Conservation (phyloP, 2,888 invertebrate genomes). For the Liopterus haemorrhoidalis region DNA sequence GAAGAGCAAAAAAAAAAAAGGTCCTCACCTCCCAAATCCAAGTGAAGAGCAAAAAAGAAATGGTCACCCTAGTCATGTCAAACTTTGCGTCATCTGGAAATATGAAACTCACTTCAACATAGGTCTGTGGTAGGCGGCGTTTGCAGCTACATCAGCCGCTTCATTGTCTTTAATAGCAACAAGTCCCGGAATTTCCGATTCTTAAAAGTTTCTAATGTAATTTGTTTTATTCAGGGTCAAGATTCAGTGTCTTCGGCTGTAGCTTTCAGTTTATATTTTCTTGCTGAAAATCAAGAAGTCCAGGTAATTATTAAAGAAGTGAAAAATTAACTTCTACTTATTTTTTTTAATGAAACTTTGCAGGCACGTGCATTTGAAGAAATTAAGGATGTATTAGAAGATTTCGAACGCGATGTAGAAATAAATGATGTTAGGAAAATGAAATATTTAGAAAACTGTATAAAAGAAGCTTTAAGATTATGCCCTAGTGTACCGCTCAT, state of each 20-base stretch:
- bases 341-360: constrained; percentile 7
- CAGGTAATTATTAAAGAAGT: constrained; percentile 44
- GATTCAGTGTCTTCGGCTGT: constrained; percentile 56
- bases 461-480: constrained; percentile 61
- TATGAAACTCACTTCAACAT: too few relatives aligned
- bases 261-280: constrained; percentile 51
- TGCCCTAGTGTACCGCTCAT: constrained; percentile 65
- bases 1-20: too few relatives aligned
- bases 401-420: constrained; percentile 47
- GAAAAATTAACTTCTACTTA: constrained; percentile 35
- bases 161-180: too few relatives aligned
- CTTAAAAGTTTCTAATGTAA: too few relatives aligned
- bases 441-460: constrained; percentile 63
- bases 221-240: constrained; percentile 50
- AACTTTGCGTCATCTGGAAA: too few relatives aligned
- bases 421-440: constrained; percentile 57
- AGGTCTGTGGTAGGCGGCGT: too few relatives aligned
- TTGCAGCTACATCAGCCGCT: too few relatives aligned
- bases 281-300: constrained; percentile 50
- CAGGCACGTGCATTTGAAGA: constrained; percentile 48
- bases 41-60: too few relatives aligned
- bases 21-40: too few relatives aligned
- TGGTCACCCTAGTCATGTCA: too few relatives aligned
- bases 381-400: constrained; percentile 47
- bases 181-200: too few relatives aligned